phyloP scores from a whole-genome alignment of 2,797 vertebrate genomes.

The Sebastes kiyomatsui region DNA sequence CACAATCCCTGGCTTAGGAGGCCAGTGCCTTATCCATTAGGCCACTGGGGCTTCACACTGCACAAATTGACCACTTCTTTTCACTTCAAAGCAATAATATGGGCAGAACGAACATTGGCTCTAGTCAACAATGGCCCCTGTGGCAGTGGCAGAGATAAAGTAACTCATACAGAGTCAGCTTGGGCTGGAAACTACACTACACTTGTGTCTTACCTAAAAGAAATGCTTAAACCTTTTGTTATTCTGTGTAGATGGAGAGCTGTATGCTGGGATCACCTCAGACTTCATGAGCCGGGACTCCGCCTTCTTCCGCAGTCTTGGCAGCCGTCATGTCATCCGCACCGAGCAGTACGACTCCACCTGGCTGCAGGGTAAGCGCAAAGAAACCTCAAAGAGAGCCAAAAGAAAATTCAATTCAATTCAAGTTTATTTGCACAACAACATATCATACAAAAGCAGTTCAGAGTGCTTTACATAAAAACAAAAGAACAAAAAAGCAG shows the following conservation, averaged over 20 bases:
- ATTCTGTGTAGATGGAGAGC: slow-evolving; percentile 77
- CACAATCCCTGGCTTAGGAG: slow-evolving; percentile 28
- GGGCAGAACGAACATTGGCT: neutral
- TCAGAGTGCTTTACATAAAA: neutral
- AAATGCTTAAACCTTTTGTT: neutral
- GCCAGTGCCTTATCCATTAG: slow-evolving; percentile 79
- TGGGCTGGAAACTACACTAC: too few relatives aligned
- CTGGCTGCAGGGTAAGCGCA: slow-evolving; percentile 83
- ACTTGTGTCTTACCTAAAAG: neutral
- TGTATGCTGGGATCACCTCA: slow-evolving; percentile 86
- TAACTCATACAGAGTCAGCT: neutral
- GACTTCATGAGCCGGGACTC: slow-evolving; percentile 87
- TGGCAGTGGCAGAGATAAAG: neutral
- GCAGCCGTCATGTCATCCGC: slow-evolving; percentile 82
- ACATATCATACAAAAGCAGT: too few relatives aligned
- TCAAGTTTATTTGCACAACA: too few relatives aligned
- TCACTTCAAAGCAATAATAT: neutral
- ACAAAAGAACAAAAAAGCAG: neutral
- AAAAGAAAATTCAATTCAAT: neutral
- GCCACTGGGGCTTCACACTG: neutral
- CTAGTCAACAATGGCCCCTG: neutral
- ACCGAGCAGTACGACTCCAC: slow-evolving; percentile 87
- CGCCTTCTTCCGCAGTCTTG: slow-evolving; percentile 85
- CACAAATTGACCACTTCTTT: neutral
- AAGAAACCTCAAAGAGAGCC: neutral